These are phyloP conservation scores for Peucedramus taeniatus DNA, from an alignment of 2,113 vertebrate species.

Conservation along the genomic window DNA sequence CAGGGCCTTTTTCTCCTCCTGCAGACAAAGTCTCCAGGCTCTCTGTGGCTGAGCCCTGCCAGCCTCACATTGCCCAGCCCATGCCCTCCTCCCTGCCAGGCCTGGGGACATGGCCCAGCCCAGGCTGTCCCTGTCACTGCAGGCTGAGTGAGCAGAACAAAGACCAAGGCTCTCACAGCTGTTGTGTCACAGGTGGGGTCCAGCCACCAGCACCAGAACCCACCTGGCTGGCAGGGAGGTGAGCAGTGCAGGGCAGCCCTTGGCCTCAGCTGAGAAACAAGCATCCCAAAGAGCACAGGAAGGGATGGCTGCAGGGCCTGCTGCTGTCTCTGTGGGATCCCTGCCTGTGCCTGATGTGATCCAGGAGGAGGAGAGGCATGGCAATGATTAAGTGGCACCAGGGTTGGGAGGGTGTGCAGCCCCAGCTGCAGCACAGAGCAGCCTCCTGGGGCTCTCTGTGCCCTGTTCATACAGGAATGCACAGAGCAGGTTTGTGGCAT, in stretches of 20 bases:
- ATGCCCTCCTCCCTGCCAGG: neutral
- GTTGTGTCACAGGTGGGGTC: neutral
- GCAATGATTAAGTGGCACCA: neutral
- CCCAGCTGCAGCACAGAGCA: rapidly evolving
- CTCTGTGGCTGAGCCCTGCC: neutral
- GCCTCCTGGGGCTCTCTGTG: neutral
- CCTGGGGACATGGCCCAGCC: neutral
- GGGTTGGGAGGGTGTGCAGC: neutral
- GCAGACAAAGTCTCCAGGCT: neutral
- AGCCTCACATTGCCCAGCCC: neutral
- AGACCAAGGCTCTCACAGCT: neutral
- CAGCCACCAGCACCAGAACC: neutral
- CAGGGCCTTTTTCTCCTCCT: neutral
- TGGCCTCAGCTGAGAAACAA: neutral
- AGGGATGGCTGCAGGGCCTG: neutral
- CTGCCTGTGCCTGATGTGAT: neutral
- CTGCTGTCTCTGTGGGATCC: neutral
- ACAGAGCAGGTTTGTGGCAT: neutral
- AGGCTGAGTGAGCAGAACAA: neutral
- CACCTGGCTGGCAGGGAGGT: neutral
- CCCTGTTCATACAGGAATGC: neutral
- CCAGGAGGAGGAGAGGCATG: neutral
- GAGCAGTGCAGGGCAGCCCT: neutral
- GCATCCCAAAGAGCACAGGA: neutral
- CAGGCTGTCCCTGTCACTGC: neutral